Evolutionary conservation across 2,888 invertebrate genomes (phyloP).

Genomic region (Monoplex corrugatus): DNA sequence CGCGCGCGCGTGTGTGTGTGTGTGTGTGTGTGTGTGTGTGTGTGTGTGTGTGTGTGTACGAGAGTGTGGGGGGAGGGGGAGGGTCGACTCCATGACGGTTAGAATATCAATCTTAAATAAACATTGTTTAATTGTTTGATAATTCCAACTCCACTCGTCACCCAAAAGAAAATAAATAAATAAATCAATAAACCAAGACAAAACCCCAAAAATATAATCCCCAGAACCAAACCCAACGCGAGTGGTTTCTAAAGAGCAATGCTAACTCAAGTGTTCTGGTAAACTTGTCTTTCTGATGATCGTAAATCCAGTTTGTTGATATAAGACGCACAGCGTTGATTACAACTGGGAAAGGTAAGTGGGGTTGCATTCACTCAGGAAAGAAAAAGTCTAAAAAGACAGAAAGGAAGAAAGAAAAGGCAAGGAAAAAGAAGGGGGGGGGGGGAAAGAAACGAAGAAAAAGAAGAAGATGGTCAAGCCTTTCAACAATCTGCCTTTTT

Average conservation of each 20-base stretch:
- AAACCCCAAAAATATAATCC: too few relatives aligned
- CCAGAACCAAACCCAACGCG: too few relatives aligned
- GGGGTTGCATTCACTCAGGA: not conserved
- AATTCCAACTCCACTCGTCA: too few relatives aligned
- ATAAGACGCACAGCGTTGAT: not conserved
- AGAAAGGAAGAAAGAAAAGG: too few relatives aligned
- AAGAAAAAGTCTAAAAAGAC: not conserved
- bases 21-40: constrained; percentile 25
- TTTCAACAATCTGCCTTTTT: too few relatives aligned
- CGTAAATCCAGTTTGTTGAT: not conserved
- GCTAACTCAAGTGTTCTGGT: not conserved
- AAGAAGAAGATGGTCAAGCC: too few relatives aligned
- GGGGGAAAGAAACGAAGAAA: too few relatives aligned
- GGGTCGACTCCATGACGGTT: not conserved
- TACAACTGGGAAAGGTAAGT: not conserved
- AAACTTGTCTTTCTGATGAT: not conserved
- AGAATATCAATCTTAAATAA: not conserved
- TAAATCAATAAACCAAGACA: too few relatives aligned
- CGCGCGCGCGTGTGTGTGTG: constrained; percentile 8
- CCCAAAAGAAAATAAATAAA: too few relatives aligned
- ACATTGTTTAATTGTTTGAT: not conserved
- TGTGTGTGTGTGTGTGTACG: constrained; percentile 1
- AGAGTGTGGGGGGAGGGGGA: not conserved
- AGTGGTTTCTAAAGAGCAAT: too few relatives aligned
- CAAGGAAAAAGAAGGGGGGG: not conserved